Conservation (phyloP, 2,888 invertebrate species). For the Chrysolina oricalcia region DNA sequence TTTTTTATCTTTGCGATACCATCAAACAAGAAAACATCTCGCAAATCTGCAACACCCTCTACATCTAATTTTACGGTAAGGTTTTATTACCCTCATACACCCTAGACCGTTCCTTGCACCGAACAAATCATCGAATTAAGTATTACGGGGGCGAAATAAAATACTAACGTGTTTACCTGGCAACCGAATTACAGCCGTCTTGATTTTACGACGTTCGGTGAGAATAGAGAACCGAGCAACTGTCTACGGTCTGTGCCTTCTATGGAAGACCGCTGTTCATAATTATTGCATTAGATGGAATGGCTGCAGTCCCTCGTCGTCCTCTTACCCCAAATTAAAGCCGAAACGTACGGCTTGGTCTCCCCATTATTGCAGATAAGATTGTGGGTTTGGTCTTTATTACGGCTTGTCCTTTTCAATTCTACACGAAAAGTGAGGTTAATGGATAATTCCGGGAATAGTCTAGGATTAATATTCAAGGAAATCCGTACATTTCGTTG, state of each 20-base stretch:
- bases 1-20: background rate
- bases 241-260: slow-evolving; percentile 42
- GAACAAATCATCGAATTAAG: slow-evolving; percentile 45
- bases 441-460: slow-evolving; percentile 34
- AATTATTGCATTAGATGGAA: slow-evolving; percentile 58
- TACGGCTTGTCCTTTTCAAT: slow-evolving; percentile 48
- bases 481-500: background rate
- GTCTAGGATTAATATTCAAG: background rate
- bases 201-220: slow-evolving; percentile 52
- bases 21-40: background rate
- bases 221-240: slow-evolving; percentile 19
- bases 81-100: slow-evolving; percentile 25
- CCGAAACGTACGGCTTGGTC: slow-evolving; percentile 43
- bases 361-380: slow-evolving; percentile 46
- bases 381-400: slow-evolving; percentile 47
- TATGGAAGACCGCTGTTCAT: slow-evolving; percentile 51
- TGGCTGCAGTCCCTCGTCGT: slow-evolving; percentile 39
- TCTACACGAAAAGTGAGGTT: slow-evolving; percentile 37
- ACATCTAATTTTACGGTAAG: slow-evolving; percentile 21
- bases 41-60: background rate
- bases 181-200: slow-evolving; percentile 50
- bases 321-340: slow-evolving; percentile 46
- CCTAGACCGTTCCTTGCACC: slow-evolving; percentile 27
- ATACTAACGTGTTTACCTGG: slow-evolving; percentile 54
- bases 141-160: slow-evolving; percentile 45